phyloP scores from a whole-genome alignment of 2,113 vertebrate species.

The Platanista minor region DNA sequence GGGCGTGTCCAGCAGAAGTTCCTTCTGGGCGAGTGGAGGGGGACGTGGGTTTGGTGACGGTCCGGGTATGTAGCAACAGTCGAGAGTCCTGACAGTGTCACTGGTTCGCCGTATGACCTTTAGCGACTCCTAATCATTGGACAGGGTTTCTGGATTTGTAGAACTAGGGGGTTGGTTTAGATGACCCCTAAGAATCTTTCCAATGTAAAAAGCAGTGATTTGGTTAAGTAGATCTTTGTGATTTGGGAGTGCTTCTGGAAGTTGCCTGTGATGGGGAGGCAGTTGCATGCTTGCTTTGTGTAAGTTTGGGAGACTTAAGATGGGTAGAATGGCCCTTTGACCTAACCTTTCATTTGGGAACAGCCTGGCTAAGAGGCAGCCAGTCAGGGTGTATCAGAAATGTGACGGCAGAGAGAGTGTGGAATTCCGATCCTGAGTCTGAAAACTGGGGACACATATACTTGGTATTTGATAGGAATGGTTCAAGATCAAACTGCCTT shows the following conservation, averaged over 20 bases:
- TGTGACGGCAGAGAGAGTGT: neutral
- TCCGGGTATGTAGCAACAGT: neutral
- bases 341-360: neutral
- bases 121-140: neutral
- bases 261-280: neutral
- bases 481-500: neutral
- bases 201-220: neutral
- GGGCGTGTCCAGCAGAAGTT: conserved; percentile 56
- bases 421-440: neutral
- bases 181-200: neutral
- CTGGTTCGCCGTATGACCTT: conserved; percentile 26
- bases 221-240: neutral
- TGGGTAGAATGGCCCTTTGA: neutral
- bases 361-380: neutral
- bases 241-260: neutral
- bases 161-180: neutral
- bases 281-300: neutral
- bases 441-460: neutral
- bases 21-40: neutral
- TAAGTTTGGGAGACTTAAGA: neutral
- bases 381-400: neutral
- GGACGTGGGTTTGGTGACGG: neutral
- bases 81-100: neutral
- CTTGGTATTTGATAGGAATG: neutral
- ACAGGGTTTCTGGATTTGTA: neutral